phyloP scores from a whole-genome alignment of 35 echinoderm and acorn worm species.

The Ptychodera flava region DNA sequence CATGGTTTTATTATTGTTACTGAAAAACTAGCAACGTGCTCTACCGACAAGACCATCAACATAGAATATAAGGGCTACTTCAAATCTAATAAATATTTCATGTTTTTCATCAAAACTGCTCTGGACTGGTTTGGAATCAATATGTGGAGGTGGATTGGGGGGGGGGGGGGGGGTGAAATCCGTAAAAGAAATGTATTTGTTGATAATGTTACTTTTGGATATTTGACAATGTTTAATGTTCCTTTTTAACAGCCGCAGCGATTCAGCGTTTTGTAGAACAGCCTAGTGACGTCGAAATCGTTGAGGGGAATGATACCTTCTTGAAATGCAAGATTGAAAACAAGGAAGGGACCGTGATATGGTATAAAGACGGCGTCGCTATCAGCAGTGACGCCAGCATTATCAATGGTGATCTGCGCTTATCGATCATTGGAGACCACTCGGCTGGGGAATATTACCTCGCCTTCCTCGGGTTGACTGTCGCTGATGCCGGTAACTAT shows the following conservation, averaged over 20 bases:
- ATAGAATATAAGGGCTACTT: no score
- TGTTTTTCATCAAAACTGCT: no score
- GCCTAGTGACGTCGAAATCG: not conserved
- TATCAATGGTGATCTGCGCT: not conserved
- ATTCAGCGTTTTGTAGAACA: not conserved
- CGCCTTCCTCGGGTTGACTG: not conserved
- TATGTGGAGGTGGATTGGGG: no score
- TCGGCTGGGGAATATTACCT: not conserved
- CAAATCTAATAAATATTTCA: no score
- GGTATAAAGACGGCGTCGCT: not conserved
- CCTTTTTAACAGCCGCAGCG: not conserved
- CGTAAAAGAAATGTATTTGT: no score
- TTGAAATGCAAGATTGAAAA: not conserved
- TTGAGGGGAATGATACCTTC: not conserved
- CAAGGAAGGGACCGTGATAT: not conserved
- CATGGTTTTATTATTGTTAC: no score
- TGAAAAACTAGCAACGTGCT: no score
- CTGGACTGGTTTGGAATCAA: no score
- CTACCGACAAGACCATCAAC: no score
- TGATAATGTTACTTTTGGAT: no score
- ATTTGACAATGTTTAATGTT: no score
- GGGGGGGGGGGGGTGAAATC: no score
- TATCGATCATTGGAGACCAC: not conserved
- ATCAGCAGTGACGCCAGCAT: not conserved
- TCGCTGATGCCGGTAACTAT: not conserved